phyloP scores from a whole-genome alignment of 2,797 vertebrate species.

The Echeneis naucrates region DNA sequence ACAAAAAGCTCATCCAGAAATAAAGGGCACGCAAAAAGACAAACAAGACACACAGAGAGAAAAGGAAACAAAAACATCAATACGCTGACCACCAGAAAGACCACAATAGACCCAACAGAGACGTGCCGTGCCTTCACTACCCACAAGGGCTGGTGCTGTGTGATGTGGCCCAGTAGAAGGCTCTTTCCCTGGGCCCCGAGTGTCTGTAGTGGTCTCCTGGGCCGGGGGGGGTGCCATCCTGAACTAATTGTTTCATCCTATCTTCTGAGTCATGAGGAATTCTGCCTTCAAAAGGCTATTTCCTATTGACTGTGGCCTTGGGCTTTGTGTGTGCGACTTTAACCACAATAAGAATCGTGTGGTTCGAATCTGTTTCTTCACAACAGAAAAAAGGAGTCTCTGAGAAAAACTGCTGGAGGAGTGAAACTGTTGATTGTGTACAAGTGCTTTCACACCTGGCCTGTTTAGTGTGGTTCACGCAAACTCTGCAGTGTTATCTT shows the following conservation, averaged over 20 bases:
- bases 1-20: slow-evolving; percentile 59
- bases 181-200: slow-evolving; percentile 35
- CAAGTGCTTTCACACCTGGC: not conserved
- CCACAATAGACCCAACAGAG: slow-evolving; percentile 69
- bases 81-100: slow-evolving; percentile 58
- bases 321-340: slow-evolving; percentile 27
- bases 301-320: slow-evolving; percentile 54
- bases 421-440: not conserved
- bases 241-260: slow-evolving; percentile 63
- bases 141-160: slow-evolving; percentile 55
- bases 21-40: slow-evolving; percentile 45
- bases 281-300: slow-evolving; percentile 52
- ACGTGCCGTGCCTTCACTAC: slow-evolving; percentile 24
- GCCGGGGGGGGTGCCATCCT: slow-evolving; percentile 48
- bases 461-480: slow-evolving; percentile 1
- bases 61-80: slow-evolving; percentile 64
- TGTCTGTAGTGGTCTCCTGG: slow-evolving; percentile 64
- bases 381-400: slow-evolving; percentile 9
- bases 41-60: slow-evolving; percentile 42
- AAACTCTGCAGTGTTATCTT: not conserved
- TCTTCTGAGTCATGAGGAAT: slow-evolving; percentile 66
- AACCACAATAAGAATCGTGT: slow-evolving; percentile 34
- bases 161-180: slow-evolving; percentile 71
- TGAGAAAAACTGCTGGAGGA: slow-evolving; percentile 6
- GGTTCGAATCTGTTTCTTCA: slow-evolving; percentile 39